Base-by-base conservation (phyloP, 1,140 invertebrate species). In the Ganaspis sp. region DNA sequence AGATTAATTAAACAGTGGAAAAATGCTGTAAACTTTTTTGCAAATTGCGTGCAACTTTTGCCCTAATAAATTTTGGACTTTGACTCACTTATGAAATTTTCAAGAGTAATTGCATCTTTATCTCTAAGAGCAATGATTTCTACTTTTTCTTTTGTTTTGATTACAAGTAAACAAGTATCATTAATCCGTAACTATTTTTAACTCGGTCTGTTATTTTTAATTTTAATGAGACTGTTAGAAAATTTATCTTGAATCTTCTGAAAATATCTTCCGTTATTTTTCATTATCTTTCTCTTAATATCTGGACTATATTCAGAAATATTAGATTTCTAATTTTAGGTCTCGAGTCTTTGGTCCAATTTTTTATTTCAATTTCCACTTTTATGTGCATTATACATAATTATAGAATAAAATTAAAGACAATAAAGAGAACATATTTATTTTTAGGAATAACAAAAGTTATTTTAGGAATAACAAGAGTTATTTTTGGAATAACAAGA, bases 41-140 rank as follows among this genome's bases (percentile, higher is more conserved):
- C 2, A 9, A 26, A 29, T 29, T 64, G 23, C n/a, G 58, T 29
- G 9, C 9, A 15, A 4, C 15, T 6, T 64, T 29, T 64, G 23
- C 26, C 23, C 58, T 29, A 64, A 64, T 29, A 29, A 64, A 29
- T 34, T 64, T 64, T 29, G 15, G 23, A 64, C 58, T 64, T 64
- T 64, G 58, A 5, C 23, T n/a, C 5, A 64, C 8, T 64, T 34
- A 64, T n/a, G 58, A 64, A 34, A 34, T 64, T 29, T 21, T 64
- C 6, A 26, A 15, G 12, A 64, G 6, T 26, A 26, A 26, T 26
- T 58, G 3, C 21, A 54, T 26, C 2, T 23, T 58, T 26, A 58
- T 58, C 54, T 23, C 12, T 58, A 12, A 26, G 1, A 58, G 11
- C 9, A 58, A 58, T 58, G 4, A 58, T 26, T 58, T 15, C 9